Evolutionary conservation across 2,888 invertebrate species (phyloP).

Genomic region (Spisula solida): DNA sequence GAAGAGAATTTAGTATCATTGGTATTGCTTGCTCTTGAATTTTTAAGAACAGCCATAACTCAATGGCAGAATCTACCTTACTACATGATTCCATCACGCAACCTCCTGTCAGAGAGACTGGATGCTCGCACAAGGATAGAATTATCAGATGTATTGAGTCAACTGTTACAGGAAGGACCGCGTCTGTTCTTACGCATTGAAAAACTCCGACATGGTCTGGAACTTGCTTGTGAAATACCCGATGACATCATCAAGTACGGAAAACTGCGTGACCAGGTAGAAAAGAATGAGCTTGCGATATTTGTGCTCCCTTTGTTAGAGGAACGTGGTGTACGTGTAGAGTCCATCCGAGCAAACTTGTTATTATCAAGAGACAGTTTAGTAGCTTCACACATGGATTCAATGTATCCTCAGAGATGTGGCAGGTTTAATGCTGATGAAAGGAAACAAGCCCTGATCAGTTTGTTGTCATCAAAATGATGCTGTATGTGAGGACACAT

Average conservation of each 20-base stretch:
- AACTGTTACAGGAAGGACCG: not conserved
- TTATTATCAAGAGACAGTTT: not conserved
- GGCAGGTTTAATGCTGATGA: not conserved
- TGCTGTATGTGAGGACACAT: not conserved
- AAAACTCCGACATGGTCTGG: not conserved
- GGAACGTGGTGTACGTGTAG: not conserved
- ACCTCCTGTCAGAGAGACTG: slow-evolving; percentile 20
- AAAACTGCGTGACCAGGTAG: not conserved
- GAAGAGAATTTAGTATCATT: not conserved
- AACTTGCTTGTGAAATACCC: not conserved
- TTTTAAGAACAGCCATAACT: not conserved
- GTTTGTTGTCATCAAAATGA: not conserved
- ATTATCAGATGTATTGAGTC: not conserved
- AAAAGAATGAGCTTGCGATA: not conserved
- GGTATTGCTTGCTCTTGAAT: not conserved
- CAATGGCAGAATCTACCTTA: slow-evolving; percentile 4
- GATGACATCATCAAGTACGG: not conserved
- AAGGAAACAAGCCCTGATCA: not conserved
- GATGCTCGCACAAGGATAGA: no score
- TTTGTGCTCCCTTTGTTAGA: not conserved
- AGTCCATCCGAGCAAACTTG: not conserved
- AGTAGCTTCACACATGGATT: not conserved
- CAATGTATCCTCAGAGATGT: not conserved
- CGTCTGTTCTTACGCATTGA: not conserved
- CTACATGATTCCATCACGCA: slow-evolving; percentile 25